Base-by-base conservation (phyloP, 2,113 vertebrate species). In the Anser cygnoides region DNA sequence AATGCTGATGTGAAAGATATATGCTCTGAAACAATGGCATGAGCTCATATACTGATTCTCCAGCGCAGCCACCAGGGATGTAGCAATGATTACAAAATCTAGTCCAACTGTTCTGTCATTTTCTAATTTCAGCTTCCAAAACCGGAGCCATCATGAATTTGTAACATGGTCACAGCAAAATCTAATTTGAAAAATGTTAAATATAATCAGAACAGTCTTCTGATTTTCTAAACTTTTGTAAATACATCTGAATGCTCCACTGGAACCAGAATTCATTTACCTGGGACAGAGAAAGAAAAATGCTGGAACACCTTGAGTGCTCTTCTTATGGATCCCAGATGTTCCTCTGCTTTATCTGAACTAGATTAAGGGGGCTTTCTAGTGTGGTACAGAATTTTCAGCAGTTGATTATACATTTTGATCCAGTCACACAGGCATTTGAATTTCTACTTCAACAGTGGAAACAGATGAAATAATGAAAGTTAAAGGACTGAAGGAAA, bases 401-500 rank as follows among this genome's bases (percentile, higher is more conserved):
- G 29, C 6, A 37, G 13, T 74, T 81, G 10, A 49, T 87, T 55
- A 81, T 46, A 74, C 23, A 52, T 16, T n/a, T 28, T 49, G 31
- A 74, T 13, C 10, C 41, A 90, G 57, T 57, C 61, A 63, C 8
- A n/a, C 0, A 82, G 28, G 10, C 22, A 70, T n/a, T n/a, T 73
- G 21, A 83, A 79, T 62, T 92, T 93, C 93, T 84, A 80, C 67
- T 57, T 80, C 31, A 49, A 10, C 3, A 46, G 37, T 28, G 33
- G 29, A 90, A 92, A 88, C 29, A 68, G 50, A 43, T 18, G 75
- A 92, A 93, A 82, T 35, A 86, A 75, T 12, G 13, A 77, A 87
- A 50, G 13, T 54, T 65, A 46, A 68, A 86, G 21, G 29, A 71
- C 10, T 78, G 29, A 75, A 90, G 29, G 29, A 82, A 61, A 86